phyloP scores from a whole-genome alignment of 1,140 invertebrate genomes.

The Drosophila yakuba region DNA sequence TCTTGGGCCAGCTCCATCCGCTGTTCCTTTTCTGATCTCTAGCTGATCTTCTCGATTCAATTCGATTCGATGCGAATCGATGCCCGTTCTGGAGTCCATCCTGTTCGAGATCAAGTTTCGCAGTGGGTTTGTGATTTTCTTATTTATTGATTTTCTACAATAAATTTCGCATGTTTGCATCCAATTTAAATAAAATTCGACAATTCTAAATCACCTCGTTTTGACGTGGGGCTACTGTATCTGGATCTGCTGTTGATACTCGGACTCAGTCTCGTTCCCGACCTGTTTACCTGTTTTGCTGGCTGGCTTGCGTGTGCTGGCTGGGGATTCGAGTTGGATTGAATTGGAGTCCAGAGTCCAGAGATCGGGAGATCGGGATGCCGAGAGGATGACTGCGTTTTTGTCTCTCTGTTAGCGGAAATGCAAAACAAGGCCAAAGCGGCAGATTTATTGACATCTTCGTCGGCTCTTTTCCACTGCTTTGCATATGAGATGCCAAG shows the following conservation, averaged over 20 bases:
- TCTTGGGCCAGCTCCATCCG: not conserved
- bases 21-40: constrained; percentile 32
- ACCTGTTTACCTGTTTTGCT: constrained; percentile 33
- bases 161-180: constrained; percentile 85
- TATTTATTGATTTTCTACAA: constrained; percentile 85
- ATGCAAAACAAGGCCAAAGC: constrained; percentile 81
- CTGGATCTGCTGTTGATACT: constrained; percentile 10
- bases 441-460: constrained; percentile 83
- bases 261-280: not conserved
- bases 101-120: constrained; percentile 66
- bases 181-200: constrained; percentile 85
- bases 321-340: not conserved
- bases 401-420: constrained; percentile 71
- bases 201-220: constrained; percentile 85
- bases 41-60: constrained; percentile 32
- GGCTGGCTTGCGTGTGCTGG: constrained; percentile 53
- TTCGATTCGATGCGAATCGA: too few species aligned
- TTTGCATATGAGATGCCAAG: constrained; percentile 77
- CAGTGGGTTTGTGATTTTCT: constrained; percentile 72
- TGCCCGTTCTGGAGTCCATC: not conserved
- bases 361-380: not conserved
- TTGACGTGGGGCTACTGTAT: constrained; percentile 84
- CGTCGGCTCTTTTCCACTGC: constrained; percentile 61
- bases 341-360: not conserved
- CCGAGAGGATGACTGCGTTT: constrained; percentile 47